A percentile compares a stretch with the other conserved stretches of the same genome.
Evolutionary conservation across 2,888 invertebrate species (phyloP).

Genomic region (Lasioglossum figueresi): DNA sequence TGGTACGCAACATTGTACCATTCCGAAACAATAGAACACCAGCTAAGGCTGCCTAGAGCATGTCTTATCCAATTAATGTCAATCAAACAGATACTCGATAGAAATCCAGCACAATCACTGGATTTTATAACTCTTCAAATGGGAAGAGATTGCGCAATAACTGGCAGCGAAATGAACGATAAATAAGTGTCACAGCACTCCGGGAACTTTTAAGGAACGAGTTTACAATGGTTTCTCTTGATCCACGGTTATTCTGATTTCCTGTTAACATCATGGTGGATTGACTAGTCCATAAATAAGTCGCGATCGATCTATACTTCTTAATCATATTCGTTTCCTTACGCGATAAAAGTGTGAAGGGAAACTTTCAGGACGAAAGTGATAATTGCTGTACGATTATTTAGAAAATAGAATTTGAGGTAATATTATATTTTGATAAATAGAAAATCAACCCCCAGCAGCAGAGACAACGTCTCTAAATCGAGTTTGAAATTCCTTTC

Average conservation of each 20-base stretch:
- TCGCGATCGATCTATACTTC: not conserved
- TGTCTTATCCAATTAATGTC: conserved; percentile 21
- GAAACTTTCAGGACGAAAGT: not conserved
- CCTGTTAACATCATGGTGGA: not conserved
- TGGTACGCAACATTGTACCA: not conserved
- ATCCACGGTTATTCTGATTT: not conserved
- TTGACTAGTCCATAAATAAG: not conserved
- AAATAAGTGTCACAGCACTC: not conserved
- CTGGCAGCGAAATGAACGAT: not conserved
- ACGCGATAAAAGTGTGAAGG: not conserved
- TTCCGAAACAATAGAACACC: not conserved
- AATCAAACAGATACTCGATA: conserved; percentile 5
- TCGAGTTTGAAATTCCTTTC: not conserved
- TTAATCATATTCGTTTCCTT: not conserved
- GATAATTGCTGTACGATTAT: not conserved
- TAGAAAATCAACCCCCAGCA: not conserved
- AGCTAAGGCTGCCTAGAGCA: not conserved
- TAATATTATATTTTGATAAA: not conserved
- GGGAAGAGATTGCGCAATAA: not conserved
- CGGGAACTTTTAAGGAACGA: not conserved
- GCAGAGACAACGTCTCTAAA: not conserved
- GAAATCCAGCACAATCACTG: conserved; percentile 4
- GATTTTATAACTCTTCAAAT: conserved; percentile 10
- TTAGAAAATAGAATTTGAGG: not conserved
- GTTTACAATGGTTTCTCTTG: not conserved